Evolutionary conservation across 2,113 vertebrate genomes (phyloP), one percentile per base, ranked within the genome.

Genomic region (Prionailurus bengalensis): DNA sequence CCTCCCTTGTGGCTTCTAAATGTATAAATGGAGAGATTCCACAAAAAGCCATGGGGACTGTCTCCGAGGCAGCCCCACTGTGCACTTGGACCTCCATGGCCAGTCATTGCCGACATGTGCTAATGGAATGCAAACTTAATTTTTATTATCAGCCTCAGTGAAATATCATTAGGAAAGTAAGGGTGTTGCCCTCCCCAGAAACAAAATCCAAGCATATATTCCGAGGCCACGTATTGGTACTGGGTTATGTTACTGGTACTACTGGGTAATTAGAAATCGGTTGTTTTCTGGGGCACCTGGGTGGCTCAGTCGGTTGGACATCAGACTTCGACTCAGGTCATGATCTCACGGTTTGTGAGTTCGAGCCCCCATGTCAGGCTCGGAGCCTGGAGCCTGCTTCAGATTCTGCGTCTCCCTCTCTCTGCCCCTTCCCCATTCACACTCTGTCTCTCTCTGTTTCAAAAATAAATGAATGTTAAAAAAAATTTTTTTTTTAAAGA

Each of bases 61-160:
- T 53, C 29, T 63, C 17, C 10, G 1, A 27, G 23, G 65, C 74
- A 12, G 74, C 25, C 29, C 48, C 29, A 1, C 83, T 39, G 68
- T 9, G 33, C 4, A 7, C 53, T 17, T 3, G 2, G n/a, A 25
- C 29, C 19, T 53, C 14, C 36, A 1, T 1, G 21, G 61, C 19
- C 58, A 13, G 39, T 31, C 36, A 9, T 13, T 12, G 14, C 15
- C 2, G 5, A 4, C 11, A 3, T 17, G 48, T 16, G 15, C 21
- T 70, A 36, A 0, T 17, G 66, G 25, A 13, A 21, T 11, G 19
- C 66, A 39, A 7, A 80, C n/a, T 45, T 21, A 29, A 23, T 45
- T 29, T 29, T 39, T 29, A 27, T 25, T 3, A 0, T 16, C 86
- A 79, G 88, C 76, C 23, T 84, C 27, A 8, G 10, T 2, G 45